Base-by-base conservation (phyloP, 1,140 invertebrate species). In the Vanessa atalanta region DNA sequence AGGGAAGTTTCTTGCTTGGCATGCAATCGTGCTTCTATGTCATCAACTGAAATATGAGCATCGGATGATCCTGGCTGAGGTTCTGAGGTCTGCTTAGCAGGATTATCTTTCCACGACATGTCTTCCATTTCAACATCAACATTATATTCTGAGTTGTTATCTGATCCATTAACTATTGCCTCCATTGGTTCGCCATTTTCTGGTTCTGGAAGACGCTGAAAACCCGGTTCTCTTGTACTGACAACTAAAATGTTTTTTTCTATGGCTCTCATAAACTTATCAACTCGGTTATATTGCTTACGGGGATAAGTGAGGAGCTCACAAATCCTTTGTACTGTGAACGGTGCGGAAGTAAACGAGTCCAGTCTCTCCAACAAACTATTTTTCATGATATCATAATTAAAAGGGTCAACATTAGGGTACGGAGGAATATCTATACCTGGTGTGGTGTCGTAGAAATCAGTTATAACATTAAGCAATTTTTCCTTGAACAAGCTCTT, bases 161-260 rank as follows among this genome's bases (percentile, higher is more conserved):
- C 94, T 7, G 92, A 91, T 7, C 94, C 94, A 86, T 95, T 95
- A 0, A 94, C 88, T 61, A 94, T 93, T 14, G 94, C 94, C 65
- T 95, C 94, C 12, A 93, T 77, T 5, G 94, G 93, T 76, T 96
- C 96, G 0, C 95, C 95, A 78, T 96, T 96, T 73, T 95, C 95
- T 60, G 94, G 94, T 78, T 95, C 94, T 20, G 86, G 93, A 75
- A 88, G 95, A 75, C 88, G 93, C 82, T 93, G 94, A 72, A 84
- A 93, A 64, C 96, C 96, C 1, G 97, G 97, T 88, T 99, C 98
- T 51, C 97, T 95, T n/a, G 98, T 99, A 77, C 97, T 98, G 7
- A 99, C 98, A 65, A 99, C 98, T 79, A 98, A 92, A 75, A 99
- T 97, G 87, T 98, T 99, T 90, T 98, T 98, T 83, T 98, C 98